phyloP scores from a whole-genome alignment of 1,140 invertebrate species.

The Pogonognathellus flavescens region DNA sequence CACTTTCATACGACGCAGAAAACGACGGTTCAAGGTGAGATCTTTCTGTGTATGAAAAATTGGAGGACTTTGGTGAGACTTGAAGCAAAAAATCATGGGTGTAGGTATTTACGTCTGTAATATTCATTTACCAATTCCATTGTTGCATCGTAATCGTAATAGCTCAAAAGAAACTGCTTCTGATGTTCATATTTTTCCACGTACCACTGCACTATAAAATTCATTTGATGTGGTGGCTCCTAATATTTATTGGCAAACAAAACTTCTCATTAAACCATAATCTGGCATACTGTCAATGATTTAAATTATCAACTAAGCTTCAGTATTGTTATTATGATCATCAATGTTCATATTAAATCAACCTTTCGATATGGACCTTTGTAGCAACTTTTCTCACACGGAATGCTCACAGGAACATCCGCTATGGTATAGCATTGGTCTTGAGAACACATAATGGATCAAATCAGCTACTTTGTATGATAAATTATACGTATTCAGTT shows the following conservation, averaged over 20 bases:
- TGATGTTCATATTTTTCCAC: conserved; percentile 80
- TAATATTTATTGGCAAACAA: background rate
- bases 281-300: background rate
- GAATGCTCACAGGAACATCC: conserved; percentile 40
- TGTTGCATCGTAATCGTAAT: conserved; percentile 80
- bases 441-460: background rate
- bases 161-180: conserved; percentile 82
- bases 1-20: conserved; percentile 81
- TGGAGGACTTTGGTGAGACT: background rate
- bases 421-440: conserved; percentile 6
- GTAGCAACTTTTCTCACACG: conserved; percentile 48
- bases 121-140: conserved; percentile 78
- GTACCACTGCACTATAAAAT: conserved; percentile 87
- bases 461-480: no score
- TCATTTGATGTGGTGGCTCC: conserved; percentile 58
- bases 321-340: background rate
- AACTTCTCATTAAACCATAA: background rate
- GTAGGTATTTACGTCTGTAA: background rate
- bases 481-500: no score
- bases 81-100: background rate
- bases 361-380: conserved; percentile 53
- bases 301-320: background rate
- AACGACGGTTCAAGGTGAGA: conserved; percentile 79
- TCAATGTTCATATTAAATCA: background rate
- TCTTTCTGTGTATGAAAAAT: conserved; percentile 77